These are phyloP conservation scores for Oryzias celebensis DNA, from an alignment of 2,113 vertebrate species.

Conservation along the genomic window DNA sequence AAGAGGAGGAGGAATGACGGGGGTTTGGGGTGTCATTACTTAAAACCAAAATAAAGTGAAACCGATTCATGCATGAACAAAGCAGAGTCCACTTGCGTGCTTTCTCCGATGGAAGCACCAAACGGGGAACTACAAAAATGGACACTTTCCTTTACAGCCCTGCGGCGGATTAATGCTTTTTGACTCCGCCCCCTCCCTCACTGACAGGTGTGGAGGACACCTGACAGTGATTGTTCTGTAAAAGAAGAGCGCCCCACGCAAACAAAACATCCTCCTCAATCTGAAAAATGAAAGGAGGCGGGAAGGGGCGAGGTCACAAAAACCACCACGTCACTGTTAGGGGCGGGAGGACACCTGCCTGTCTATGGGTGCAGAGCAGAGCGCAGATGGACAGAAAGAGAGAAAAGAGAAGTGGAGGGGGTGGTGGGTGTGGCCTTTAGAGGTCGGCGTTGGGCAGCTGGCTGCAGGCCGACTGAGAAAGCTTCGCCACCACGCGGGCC, in stretches of 20 bases:
- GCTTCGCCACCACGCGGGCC: conserved; percentile 93
- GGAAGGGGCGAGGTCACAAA: conserved; percentile 60
- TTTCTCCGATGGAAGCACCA: conserved; percentile 44
- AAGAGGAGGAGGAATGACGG: background rate
- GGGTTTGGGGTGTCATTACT: background rate
- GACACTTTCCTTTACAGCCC: conserved; percentile 62
- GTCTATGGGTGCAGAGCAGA: conserved; percentile 83
- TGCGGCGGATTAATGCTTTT: background rate
- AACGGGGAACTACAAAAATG: conserved; percentile 26
- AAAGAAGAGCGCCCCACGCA: conserved; percentile 54
- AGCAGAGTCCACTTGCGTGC: conserved; percentile 58
- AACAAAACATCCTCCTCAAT: conserved; percentile 55
- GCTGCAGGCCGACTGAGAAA: conserved; percentile 88
- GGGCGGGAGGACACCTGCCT: conserved; percentile 87
- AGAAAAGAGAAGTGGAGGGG: conserved; percentile 35
- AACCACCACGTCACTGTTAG: conserved; percentile 57
- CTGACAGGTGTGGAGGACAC: conserved; percentile 2
- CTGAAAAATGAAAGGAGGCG: conserved; percentile 57
- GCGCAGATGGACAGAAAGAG: conserved; percentile 77
- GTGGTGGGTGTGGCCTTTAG: conserved; percentile 74
- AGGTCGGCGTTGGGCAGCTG: conserved; percentile 85
- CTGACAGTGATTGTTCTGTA: conserved; percentile 26
- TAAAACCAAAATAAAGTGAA: conserved; percentile 6
- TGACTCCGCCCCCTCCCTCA: background rate
- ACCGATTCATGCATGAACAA: conserved; percentile 70